Base-by-base conservation (phyloP, 2,113 vertebrate genomes). In the Rostratula benghalensis region DNA sequence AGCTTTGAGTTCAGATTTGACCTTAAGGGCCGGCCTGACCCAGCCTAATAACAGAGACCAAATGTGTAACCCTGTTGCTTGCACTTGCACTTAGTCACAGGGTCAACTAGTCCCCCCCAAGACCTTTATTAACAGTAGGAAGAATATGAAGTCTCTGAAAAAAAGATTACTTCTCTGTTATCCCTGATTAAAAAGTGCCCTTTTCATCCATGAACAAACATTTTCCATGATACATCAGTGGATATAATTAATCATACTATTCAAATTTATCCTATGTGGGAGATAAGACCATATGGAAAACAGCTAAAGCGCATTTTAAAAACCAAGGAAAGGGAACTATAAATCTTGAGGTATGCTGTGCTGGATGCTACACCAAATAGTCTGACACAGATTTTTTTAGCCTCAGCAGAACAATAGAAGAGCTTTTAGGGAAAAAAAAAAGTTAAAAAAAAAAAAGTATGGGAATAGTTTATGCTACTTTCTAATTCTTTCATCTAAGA, bases 241-340 rank as follows among this genome's bases (percentile, higher is more conserved):
- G 24, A 46, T 80, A 59, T 86, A 86, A 93, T 92, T 90, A 83
- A 93, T 90, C 79, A 90, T 83, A 69, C 41, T 86, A 73, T 80
- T 93, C 20, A 90, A 73, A 93, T 93, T 88, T 90, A 93, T 80
- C 76, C 86, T 93, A 15, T 69, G 75, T 90, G 95, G 75, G 76
- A 93, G 71, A 94, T 80, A 77, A 94, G 76, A 88, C 79, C 88
- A 90, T 89, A 95, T 93, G 90, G 94, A 95, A 92, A 95, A 86
- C 70, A 89, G 64, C 54, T 90, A 92, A 92, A 79, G 50, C 1
- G 0, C 41, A 54, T 77, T 91, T 77, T 92, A 94, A 80, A 92
- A 95, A 15, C 33, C 54, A 93, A 35, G 63, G 50, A 94, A 88
- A 90, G 71, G 79, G 88, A 93, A 88, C 71, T 46, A 37, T 96